Evolutionary conservation across 1,140 invertebrate species (phyloP).

Genomic region (Neomicropteryx cornuta): DNA sequence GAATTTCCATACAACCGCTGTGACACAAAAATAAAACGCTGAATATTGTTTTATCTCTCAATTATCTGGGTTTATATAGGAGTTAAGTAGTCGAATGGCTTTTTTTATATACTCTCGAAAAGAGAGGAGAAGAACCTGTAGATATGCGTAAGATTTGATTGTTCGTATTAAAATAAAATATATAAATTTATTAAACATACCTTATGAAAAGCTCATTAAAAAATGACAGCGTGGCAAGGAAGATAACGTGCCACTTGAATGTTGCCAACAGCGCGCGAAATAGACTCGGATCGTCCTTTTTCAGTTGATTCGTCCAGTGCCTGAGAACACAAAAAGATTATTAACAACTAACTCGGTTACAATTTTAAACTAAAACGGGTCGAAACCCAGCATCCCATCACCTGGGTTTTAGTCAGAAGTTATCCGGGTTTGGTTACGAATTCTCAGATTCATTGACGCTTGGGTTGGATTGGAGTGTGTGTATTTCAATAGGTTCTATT

Average conservation of each 20-base stretch:
- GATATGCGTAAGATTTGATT: background rate
- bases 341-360: no score
- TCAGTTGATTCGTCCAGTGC: slow-evolving; percentile 26
- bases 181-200: slow-evolving; percentile 17
- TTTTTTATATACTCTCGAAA: background rate
- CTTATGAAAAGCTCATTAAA: slow-evolving; percentile 32
- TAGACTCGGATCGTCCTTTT: slow-evolving; percentile 26
- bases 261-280: slow-evolving; percentile 30
- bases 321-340: slow-evolving; percentile 18
- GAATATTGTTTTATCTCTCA: no score
- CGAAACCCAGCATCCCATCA: no score
- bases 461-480: no score
- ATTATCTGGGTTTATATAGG: slow-evolving; percentile 2
- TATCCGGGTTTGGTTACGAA: no score
- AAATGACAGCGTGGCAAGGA: slow-evolving; percentile 25
- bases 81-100: background rate
- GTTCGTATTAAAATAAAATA: slow-evolving; percentile 3
- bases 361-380: no score
- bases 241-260: slow-evolving; percentile 26
- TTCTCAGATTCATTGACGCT: no score
- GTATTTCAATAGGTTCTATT: no score
- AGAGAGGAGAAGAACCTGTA: background rate
- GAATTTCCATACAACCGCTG: background rate
- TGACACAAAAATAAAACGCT: slow-evolving; percentile 3
- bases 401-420: no score